phyloP scores from a whole-genome alignment of 2,888 invertebrate species.

The Helicoverpa assulta region DNA sequence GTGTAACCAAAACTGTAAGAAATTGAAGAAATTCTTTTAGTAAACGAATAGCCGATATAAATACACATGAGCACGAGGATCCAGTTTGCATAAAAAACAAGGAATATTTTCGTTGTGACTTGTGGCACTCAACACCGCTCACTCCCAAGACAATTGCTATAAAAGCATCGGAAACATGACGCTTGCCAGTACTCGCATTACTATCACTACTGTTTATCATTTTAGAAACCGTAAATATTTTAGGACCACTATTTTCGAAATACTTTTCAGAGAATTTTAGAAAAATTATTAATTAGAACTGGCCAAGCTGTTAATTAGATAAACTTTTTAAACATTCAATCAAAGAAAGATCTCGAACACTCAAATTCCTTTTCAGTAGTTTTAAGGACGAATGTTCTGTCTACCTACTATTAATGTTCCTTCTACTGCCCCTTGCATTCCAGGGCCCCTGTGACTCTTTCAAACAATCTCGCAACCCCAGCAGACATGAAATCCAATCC shows the following conservation, averaged over 20 bases:
- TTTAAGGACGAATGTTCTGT: too few species aligned
- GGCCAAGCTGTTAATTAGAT: too few species aligned
- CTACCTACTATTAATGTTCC: too few species aligned
- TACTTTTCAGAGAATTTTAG: not conserved
- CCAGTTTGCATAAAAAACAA: conserved; percentile 31
- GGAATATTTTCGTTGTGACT: conserved; percentile 53
- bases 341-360: too few species aligned
- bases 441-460: too few species aligned
- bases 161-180: conserved; percentile 80
- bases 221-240: conserved; percentile 10
- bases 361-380: too few species aligned
- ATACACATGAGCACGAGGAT: not conserved
- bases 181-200: conserved; percentile 58
- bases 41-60: not conserved
- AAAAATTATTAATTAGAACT: too few species aligned
- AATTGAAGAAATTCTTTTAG: not conserved
- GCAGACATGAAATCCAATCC: too few species aligned
- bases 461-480: too few species aligned
- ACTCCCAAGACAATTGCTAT: conserved; percentile 75
- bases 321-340: too few species aligned
- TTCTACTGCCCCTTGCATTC: too few species aligned
- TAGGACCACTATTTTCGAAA: not conserved
- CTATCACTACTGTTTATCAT: conserved; percentile 37
- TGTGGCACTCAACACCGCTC: conserved; percentile 69
- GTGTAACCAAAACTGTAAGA: not conserved